A percentile compares a stretch with the other conserved stretches of the same genome.
Conservation (phyloP, 2,888 invertebrate species). For the Epirrhoe alternata region DNA sequence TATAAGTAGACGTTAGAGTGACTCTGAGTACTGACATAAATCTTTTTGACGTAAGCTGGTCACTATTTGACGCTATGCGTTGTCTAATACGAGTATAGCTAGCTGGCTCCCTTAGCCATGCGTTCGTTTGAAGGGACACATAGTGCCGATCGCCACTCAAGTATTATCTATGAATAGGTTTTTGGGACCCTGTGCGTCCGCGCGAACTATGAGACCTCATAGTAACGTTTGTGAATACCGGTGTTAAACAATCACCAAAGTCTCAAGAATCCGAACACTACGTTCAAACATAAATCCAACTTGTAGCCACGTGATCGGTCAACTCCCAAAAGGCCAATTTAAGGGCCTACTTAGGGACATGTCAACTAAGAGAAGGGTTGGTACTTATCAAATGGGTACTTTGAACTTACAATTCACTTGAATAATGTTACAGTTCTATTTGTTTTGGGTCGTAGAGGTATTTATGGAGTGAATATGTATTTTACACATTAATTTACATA, state of each 20-base stretch:
- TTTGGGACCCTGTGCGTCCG: too few relatives aligned
- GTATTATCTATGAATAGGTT: too few relatives aligned
- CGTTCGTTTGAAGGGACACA: too few relatives aligned
- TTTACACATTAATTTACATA: background rate
- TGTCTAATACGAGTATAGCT: too few relatives aligned
- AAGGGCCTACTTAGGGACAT: slow-evolving; percentile 45
- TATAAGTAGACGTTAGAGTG: too few relatives aligned
- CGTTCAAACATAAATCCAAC: slow-evolving; percentile 30
- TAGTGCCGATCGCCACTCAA: too few relatives aligned
- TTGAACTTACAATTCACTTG: slow-evolving; percentile 1
- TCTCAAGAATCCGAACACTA: slow-evolving; percentile 26
- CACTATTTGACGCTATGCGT: too few relatives aligned
- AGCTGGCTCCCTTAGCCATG: too few relatives aligned
- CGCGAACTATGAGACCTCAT: too few relatives aligned
- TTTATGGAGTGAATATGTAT: background rate
- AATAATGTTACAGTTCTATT: slow-evolving; percentile 1
- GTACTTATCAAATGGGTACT: slow-evolving; percentile 4
- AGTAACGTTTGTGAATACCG: too few relatives aligned
- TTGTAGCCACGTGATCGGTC: slow-evolving; percentile 42
- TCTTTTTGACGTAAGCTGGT: too few relatives aligned
- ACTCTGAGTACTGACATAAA: too few relatives aligned
- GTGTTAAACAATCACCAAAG: slow-evolving; percentile 11
- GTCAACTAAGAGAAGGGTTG: slow-evolving; percentile 59
- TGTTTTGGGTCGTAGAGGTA: background rate
- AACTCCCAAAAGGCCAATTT: slow-evolving; percentile 58